Evolutionary conservation across 2,797 vertebrate species (phyloP).

Genomic region (Siniperca scherzeri): DNA sequence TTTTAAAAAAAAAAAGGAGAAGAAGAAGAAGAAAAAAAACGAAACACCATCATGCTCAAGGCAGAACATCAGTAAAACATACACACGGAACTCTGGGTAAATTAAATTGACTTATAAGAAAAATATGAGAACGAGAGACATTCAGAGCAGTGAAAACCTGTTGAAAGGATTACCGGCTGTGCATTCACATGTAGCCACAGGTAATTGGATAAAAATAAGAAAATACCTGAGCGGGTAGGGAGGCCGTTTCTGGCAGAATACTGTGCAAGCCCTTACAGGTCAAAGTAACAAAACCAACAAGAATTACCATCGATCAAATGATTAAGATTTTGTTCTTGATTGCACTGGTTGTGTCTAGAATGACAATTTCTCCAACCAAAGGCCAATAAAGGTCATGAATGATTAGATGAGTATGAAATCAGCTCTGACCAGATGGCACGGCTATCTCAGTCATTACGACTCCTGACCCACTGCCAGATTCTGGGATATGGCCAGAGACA

Average conservation of each 20-base stretch:
- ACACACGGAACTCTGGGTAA: conserved; percentile 29
- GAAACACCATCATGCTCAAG: conserved; percentile 23
- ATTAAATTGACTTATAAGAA: conserved; percentile 17
- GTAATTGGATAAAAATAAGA: conserved; percentile 10
- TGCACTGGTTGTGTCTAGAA: conserved; percentile 37
- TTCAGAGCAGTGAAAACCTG: conserved; percentile 23
- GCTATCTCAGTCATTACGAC: conserved; percentile 58
- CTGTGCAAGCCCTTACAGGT: conserved; percentile 37
- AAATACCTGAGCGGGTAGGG: conserved; percentile 12
- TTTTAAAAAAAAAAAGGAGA: conserved; percentile 21
- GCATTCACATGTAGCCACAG: conserved; percentile 33
- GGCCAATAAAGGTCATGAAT: conserved; percentile 71
- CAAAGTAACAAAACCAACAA: conserved; percentile 3
- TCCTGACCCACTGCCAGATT: conserved; percentile 61
- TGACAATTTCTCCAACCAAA: conserved; percentile 50
- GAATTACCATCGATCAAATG: conserved; percentile 11
- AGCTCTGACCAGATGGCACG: conserved; percentile 68
- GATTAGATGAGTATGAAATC: conserved; percentile 67
- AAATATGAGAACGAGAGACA: conserved; percentile 21
- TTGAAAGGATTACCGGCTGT: background rate
- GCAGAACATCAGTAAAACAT: conserved; percentile 49
- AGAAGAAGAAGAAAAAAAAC: background rate
- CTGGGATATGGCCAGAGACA: conserved; percentile 25
- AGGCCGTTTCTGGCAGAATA: background rate
- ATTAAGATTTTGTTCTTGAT: conserved; percentile 33